Evolutionary conservation across 2,888 invertebrate genomes (phyloP).

Genomic region (Rhagium mordax): DNA sequence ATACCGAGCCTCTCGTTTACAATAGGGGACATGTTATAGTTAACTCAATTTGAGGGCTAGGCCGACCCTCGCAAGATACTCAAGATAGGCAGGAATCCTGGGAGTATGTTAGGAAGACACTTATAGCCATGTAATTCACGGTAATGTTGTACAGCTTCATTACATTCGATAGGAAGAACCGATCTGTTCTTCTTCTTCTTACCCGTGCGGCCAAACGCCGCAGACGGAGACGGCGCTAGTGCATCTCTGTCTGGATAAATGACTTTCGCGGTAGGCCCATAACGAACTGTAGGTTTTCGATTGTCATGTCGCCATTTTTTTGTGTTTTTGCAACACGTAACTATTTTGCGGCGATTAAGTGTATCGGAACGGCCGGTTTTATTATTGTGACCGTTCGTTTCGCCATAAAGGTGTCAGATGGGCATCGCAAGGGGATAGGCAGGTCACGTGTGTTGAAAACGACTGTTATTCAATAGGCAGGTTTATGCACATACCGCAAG

Average conservation of each 20-base stretch:
- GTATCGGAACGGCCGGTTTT: conserved; percentile 22
- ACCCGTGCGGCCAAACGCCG: neutral
- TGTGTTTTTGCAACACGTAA: conserved; percentile 29
- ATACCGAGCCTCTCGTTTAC: neutral
- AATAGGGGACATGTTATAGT: conserved; percentile 18
- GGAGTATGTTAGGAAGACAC: conserved; percentile 65
- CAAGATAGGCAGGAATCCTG: conserved; percentile 59
- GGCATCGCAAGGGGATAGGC: neutral
- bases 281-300: conserved; percentile 43
- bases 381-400: conserved; percentile 20
- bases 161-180: conserved; percentile 58
- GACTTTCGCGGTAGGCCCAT: conserved; percentile 35
- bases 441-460: too few species aligned
- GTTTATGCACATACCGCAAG: too few species aligned
- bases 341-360: conserved; percentile 23
- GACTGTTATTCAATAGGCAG: neutral
- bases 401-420: conserved; percentile 3
- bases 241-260: conserved; percentile 15
- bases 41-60: conserved; percentile 40
- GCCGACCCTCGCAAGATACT: conserved; percentile 47
- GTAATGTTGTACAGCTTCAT: conserved; percentile 68
- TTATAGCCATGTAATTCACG: conserved; percentile 67
- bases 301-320: conserved; percentile 37
- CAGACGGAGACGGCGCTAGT: neutral
- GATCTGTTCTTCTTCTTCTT: conserved; percentile 43